Conservation (phyloP, 2,888 invertebrate species). For the Drosophila aldrichi region DNA sequence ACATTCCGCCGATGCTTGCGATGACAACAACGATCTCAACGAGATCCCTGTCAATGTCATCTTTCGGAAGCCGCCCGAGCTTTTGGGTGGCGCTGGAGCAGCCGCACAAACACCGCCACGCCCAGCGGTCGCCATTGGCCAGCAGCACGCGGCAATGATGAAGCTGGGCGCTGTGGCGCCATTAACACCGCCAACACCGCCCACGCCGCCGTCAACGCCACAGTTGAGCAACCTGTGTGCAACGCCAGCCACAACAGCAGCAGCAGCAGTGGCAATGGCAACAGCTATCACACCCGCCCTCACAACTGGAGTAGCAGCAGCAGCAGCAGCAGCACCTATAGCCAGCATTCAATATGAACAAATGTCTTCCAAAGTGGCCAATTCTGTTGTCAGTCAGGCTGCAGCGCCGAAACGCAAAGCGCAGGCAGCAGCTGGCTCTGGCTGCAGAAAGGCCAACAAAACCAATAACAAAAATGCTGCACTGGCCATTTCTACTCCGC, state of each 20-base stretch:
- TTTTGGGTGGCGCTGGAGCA: constrained; percentile 25
- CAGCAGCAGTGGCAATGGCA: constrained; percentile 14
- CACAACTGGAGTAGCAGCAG: constrained; percentile 24
- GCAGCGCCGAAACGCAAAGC: constrained; percentile 54
- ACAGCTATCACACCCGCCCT: constrained; percentile 38
- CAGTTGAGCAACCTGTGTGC: constrained; percentile 76
- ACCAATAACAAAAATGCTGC: constrained; percentile 32
- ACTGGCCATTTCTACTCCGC: background rate
- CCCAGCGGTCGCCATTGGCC: constrained; percentile 34
- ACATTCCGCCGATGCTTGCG: constrained; percentile 80
- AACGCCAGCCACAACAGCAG: constrained; percentile 28
- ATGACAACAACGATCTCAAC: constrained; percentile 79
- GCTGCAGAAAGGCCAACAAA: constrained; percentile 49
- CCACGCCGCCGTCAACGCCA: constrained; percentile 16
- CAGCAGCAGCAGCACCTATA: constrained; percentile 12
- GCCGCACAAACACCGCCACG: constrained; percentile 22
- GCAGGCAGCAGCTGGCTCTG: constrained; percentile 29
- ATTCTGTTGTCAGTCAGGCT: constrained; percentile 29
- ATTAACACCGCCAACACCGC: constrained; percentile 53
- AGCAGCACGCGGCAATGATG: constrained; percentile 10
- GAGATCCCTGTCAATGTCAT: constrained; percentile 85
- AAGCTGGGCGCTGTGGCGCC: constrained; percentile 50
- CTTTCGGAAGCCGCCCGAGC: constrained; percentile 76
- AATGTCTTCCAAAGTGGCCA: constrained; percentile 79
- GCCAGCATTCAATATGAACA: constrained; percentile 59